Percentiles rank a stretch among this genome's conserved stretches.
These are phyloP conservation scores for Apostichopus leukothele DNA, from an alignment of 53 echinoderm and acorn worm species.

Conservation along the genomic window DNA sequence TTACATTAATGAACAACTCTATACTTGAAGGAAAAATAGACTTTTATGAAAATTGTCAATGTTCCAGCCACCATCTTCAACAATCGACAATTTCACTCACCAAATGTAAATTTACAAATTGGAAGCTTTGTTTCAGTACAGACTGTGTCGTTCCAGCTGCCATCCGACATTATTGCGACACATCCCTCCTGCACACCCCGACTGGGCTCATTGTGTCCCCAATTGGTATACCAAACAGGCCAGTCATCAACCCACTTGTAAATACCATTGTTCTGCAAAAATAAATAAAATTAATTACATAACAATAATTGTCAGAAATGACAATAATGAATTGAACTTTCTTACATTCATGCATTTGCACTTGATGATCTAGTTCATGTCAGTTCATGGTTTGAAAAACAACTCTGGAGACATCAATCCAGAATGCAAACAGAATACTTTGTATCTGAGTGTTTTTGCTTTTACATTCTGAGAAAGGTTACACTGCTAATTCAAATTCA, in stretches of 20 bases:
- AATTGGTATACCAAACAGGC: slow-evolving; percentile 49
- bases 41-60: too few relatives aligned
- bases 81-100: not conserved
- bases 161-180: slow-evolving; percentile 27
- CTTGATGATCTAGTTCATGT: too few relatives aligned
- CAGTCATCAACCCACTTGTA: slow-evolving; percentile 29
- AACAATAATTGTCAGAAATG: not conserved
- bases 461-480: too few relatives aligned
- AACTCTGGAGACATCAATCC: too few relatives aligned
- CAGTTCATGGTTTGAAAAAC: too few relatives aligned
- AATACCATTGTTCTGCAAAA: slow-evolving; percentile 11
- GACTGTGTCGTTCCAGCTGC: slow-evolving; percentile 28
- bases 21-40: too few relatives aligned
- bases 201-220: slow-evolving; percentile 39
- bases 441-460: too few relatives aligned
- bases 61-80: too few relatives aligned
- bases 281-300: too few relatives aligned
- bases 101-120: slow-evolving; percentile 23
- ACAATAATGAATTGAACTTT: not conserved
- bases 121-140: slow-evolving; percentile 11
- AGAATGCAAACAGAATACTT: too few relatives aligned
- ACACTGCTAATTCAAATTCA: too few relatives aligned
- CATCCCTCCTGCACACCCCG: slow-evolving; percentile 25
- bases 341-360: not conserved
- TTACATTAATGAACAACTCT: too few relatives aligned